phyloP scores from a whole-genome alignment of 2,888 invertebrate species.

The Protonemura montana region DNA sequence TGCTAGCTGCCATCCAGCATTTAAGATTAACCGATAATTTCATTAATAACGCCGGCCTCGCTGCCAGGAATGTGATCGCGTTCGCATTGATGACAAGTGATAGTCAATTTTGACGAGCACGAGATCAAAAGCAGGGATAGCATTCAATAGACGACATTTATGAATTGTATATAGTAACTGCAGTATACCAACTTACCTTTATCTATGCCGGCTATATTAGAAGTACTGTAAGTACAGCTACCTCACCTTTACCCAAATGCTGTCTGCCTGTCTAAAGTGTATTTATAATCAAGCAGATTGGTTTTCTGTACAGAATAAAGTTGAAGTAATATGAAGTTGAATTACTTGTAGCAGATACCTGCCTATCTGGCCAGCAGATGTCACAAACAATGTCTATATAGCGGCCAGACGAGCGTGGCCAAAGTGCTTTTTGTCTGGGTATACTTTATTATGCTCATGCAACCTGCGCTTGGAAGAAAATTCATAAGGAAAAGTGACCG shows the following conservation, averaged over 20 bases:
- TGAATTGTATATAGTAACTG: neutral
- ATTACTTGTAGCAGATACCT: neutral
- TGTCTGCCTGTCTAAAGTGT: neutral
- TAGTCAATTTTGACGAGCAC: neutral
- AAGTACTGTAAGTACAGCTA: neutral
- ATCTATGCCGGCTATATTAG: too few species aligned
- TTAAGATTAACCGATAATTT: neutral
- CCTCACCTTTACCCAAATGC: neutral
- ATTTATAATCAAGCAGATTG: neutral
- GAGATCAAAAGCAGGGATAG: neutral
- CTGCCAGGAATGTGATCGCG: neutral
- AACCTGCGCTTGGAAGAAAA: neutral
- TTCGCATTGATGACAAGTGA: neutral
- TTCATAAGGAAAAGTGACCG: neutral
- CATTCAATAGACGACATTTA: neutral
- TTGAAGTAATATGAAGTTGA: neutral
- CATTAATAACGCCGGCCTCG: neutral
- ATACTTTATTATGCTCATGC: neutral
- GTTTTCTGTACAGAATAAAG: neutral
- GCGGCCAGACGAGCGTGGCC: neutral
- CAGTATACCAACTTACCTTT: neutral
- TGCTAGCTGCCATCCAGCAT: neutral
- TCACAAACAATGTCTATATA: slow-evolving; percentile 12
- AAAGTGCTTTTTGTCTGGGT: neutral
- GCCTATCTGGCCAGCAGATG: slow-evolving; percentile 7